Percentiles rank a stretch among this genome's conserved stretches.
Conservation (phyloP, 2,113 vertebrate genomes). For the Mystacornis crossleyi region DNA sequence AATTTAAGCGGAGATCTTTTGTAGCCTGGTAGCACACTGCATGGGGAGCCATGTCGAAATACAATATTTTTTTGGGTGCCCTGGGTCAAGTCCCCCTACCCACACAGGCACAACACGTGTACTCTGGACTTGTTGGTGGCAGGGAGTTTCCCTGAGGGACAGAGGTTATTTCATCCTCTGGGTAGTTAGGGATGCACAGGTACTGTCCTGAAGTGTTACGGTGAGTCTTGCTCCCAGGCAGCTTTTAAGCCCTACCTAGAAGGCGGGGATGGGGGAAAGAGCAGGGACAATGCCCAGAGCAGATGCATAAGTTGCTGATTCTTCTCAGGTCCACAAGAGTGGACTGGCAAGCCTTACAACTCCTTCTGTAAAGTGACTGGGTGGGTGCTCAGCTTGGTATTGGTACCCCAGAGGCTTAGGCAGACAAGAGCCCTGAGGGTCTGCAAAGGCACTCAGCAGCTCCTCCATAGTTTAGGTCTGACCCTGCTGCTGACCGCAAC, state of each 20-base stretch:
- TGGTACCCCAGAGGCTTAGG: not conserved
- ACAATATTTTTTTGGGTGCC: accelerated
- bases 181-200: not conserved
- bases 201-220: not conserved
- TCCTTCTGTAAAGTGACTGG: not conserved
- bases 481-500: not conserved
- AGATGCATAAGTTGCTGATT: not conserved
- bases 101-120: not conserved
- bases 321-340: not conserved
- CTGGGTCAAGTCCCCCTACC: not conserved
- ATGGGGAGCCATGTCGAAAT: not conserved
- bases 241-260: not conserved
- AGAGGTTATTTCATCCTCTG: not conserved
- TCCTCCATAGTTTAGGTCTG: not conserved
- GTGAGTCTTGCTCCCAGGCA: not conserved
- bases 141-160: not conserved
- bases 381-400: not conserved
- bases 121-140: not conserved
- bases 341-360: not conserved
- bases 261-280: not conserved
- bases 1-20: not conserved
- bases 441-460: not conserved
- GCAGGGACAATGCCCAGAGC: accelerated
- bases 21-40: not conserved
- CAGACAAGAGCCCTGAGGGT: not conserved